Evolutionary conservation across 2,113 vertebrate genomes (phyloP).

Genomic region (Hepsetus odoe): DNA sequence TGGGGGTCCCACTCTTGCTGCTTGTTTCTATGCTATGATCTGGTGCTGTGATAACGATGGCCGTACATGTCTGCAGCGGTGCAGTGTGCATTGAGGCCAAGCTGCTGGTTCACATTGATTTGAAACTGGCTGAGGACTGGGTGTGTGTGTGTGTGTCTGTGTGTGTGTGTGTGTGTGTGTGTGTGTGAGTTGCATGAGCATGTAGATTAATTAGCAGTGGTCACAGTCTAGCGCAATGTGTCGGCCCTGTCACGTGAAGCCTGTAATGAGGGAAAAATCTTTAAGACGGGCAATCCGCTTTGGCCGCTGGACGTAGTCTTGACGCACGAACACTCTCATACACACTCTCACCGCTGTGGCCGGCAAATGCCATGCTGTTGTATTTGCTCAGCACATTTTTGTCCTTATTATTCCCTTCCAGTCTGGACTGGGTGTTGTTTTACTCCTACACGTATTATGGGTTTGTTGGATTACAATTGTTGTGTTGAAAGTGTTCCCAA

Average conservation of each 20-base stretch:
- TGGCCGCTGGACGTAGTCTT: conserved; percentile 49
- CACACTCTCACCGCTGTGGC: conserved; percentile 16
- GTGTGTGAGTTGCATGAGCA: conserved; percentile 36
- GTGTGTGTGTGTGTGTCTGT: conserved; percentile 22
- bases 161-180: conserved; percentile 12
- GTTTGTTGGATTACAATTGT: conserved; percentile 9
- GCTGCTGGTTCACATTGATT: not conserved
- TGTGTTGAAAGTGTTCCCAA: not conserved
- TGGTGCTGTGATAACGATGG: not conserved
- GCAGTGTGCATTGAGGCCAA: not conserved
- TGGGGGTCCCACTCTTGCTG: not conserved
- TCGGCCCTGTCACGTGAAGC: conserved; percentile 63
- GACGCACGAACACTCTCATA: conserved; percentile 30
- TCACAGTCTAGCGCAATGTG: conserved; percentile 65
- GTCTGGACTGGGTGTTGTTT: conserved; percentile 3
- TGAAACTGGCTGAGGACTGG: not conserved
- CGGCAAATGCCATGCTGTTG: not conserved
- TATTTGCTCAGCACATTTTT: conserved; percentile 32
- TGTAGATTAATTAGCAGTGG: conserved; percentile 55
- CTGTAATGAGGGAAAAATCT: conserved; percentile 69
- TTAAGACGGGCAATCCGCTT: conserved; percentile 65
- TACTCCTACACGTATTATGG: conserved; percentile 30
- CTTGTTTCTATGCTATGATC: not conserved
- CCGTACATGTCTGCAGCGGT: not conserved
- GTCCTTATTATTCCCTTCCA: not conserved